Evolutionary conservation across 2,888 invertebrate species (phyloP), one percentile per base, ranked within the genome.

Genomic region (Caprella mutica): DNA sequence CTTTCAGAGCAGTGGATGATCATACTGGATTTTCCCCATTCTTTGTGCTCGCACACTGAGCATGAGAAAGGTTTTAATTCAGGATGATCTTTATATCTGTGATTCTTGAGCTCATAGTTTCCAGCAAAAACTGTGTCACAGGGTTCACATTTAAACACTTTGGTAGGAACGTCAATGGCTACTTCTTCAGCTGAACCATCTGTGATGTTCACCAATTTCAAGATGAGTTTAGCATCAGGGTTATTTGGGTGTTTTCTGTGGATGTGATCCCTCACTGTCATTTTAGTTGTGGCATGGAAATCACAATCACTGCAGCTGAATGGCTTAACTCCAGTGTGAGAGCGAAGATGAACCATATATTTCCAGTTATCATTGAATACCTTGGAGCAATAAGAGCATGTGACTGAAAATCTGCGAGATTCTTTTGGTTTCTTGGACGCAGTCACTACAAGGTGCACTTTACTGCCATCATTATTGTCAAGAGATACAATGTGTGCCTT

Each of bases 351-450:
- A 5, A 64, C 60, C 40, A 60, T 64, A 29, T 64, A 64, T 29
- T 64, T 64, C 64, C 64, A 64, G 17, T 57, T 64, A 48, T 64
- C 64, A 51, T 64, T 59, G 54, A 60, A 64, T 5, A 64, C 58
- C 26, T 58, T 60, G 27, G 55, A 64, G 39, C 64, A 64, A 30
- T 60, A 55, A 27, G 64, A 27, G 35, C 64, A 64, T 9, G 58
- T 58, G 40, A 58, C 59, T 9, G 55, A 52, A 53, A 64, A 61
- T 24, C 52, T 52, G 3, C 56, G 55, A 19, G 58, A 52, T 14
- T 48, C 43, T n/a, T 14, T 50, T 3, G 53, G 43, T 35, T 64
- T 64, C 58, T 64, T 64, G 12, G 60, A 52, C 12, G 52, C 51
- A n/a, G 64, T 64, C 14, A 61, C 60, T 27, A 60, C 58, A 6